Percentiles rank a stretch among this genome's conserved stretches.
These are phyloP conservation scores for Numenius phaeopus DNA, from an alignment of 2,797 vertebrate genomes.

Conservation along the genomic window DNA sequence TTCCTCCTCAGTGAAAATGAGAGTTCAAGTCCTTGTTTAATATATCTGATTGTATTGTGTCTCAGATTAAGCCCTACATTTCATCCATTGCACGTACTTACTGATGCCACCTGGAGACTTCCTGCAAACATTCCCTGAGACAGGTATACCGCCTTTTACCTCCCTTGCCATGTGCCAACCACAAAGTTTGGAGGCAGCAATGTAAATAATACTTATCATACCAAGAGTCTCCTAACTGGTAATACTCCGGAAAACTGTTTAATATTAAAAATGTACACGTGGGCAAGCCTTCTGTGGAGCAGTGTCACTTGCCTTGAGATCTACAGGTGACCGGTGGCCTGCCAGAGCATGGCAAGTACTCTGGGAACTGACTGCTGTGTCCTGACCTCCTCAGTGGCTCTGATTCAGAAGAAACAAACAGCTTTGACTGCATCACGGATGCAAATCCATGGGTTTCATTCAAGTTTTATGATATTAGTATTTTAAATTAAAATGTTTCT, in stretches of 20 bases:
- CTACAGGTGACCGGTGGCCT: neutral
- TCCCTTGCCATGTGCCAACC: neutral
- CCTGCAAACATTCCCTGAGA: neutral
- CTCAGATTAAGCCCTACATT: neutral
- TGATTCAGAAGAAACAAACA: neutral
- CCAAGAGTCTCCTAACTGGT: neutral
- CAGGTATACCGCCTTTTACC: neutral
- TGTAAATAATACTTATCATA: neutral
- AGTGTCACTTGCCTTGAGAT: neutral
- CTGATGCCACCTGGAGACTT: neutral
- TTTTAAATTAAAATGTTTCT: neutral
- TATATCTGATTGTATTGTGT: neutral
- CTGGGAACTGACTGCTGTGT: neutral
- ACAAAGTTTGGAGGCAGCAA: neutral
- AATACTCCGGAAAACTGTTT: neutral
- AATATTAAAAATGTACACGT: neutral
- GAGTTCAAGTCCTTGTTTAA: neutral
- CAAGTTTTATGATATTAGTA: neutral
- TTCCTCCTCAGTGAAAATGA: neutral
- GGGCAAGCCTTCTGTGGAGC: neutral
- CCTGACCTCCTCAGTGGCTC: neutral
- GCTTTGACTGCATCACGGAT: neutral
- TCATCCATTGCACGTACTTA: neutral
- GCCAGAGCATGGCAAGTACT: neutral
- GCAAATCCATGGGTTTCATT: neutral